Evolutionary conservation across 2,113 vertebrate genomes (phyloP).

Genomic region (Entomyzon cyanotis): DNA sequence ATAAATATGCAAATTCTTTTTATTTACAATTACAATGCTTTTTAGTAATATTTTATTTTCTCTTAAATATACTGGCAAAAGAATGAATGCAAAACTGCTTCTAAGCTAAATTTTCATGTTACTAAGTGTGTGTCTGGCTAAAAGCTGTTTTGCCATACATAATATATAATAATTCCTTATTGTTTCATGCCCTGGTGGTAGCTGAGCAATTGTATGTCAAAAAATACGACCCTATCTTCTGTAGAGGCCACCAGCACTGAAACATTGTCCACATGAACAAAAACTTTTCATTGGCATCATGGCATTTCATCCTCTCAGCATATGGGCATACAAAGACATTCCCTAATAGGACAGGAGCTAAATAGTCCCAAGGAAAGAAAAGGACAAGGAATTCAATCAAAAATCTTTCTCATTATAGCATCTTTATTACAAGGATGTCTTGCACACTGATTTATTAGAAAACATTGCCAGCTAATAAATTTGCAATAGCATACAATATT

Average conservation of each 20-base stretch:
- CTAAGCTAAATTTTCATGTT: not conserved
- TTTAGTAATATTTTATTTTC: not conserved
- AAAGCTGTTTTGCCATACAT: not conserved
- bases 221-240: not conserved
- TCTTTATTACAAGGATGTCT: not conserved
- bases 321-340: not conserved
- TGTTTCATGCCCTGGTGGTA: not conserved
- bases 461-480: constrained; percentile 32
- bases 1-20: not conserved
- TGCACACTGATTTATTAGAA: not conserved
- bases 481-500: not conserved
- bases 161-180: not conserved
- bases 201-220: not conserved
- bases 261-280: not conserved
- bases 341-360: not conserved
- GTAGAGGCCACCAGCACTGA: not conserved
- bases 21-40: not conserved
- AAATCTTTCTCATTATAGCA: not conserved
- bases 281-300: not conserved
- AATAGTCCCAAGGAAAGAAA: not conserved
- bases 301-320: not conserved
- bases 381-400: not conserved
- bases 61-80: not conserved
- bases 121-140: not conserved
- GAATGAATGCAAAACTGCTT: not conserved